Base-by-base conservation (phyloP, 2,888 invertebrate species). In the Petrophora chlorosata region DNA sequence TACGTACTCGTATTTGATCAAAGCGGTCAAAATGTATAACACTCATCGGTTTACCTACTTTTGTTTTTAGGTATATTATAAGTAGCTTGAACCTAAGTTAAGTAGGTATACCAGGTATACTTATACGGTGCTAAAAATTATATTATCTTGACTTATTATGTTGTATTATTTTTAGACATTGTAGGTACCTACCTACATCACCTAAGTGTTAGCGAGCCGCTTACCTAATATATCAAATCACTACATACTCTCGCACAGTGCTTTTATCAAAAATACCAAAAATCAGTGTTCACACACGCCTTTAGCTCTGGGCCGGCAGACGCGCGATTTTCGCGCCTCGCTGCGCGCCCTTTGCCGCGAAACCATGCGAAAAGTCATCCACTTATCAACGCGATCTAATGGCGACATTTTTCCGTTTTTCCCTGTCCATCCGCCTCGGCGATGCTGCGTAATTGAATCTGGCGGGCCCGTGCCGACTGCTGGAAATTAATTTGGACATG, bases 321-420 rank as follows among this genome's bases (percentile, higher is more conserved):
- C 56, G 59, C 47, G 59, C 49, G 42, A 57, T 61, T 51, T 57
- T 79, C 73, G 71, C 85, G 82, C 76, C 76, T 77, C 72, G 70
- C 66, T 77, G 79, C 66, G 59, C 77, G 80, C 87, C 82, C 89
- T 90, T 90, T 90, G 89, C 85, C 79, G 67, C 67, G 73, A 80
- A 86, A 70, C 83, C 88, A 87, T 88, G 88, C 88, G 89, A 76
- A 77, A 83, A 82, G 82, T 89, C 85, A 89, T 88, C 85, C 89
- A 85, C 85, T 88, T 87, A 85, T 82, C 81, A 78, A 73, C 82
- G 77, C 79, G 84, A 88, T 88, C 86, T 84, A 81, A 80, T 81
- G 77, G 74, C 73, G 81, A 78, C 80, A 84, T 88, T 90, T 90
- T 90, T 90, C 82, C 82, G 82, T 86, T 90, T 89, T 90, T 86